Conservation (phyloP, 2,113 vertebrate genomes). For the Pagrus major region DNA sequence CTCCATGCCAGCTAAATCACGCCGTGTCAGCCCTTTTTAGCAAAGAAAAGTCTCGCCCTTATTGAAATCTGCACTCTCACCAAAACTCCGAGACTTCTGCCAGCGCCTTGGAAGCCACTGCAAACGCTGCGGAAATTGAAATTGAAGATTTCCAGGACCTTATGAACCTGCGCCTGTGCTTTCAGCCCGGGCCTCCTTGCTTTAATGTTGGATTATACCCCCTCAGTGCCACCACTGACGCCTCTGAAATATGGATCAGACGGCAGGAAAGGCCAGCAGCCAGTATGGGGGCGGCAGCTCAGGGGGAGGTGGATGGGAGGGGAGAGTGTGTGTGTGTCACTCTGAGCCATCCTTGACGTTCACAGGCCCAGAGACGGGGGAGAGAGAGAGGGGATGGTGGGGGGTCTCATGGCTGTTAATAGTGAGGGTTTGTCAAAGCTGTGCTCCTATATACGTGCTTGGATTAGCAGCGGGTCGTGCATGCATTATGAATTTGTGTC, state of each 20-base stretch:
- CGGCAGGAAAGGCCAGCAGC: slow-evolving; percentile 81
- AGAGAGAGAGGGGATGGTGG: slow-evolving; percentile 29
- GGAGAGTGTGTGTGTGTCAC: slow-evolving; percentile 50
- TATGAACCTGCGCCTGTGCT: slow-evolving; percentile 70
- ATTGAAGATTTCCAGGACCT: slow-evolving; percentile 79
- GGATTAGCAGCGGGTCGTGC: slow-evolving; percentile 42
- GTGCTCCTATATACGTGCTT: slow-evolving; percentile 4
- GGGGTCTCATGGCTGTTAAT: slow-evolving; percentile 65
- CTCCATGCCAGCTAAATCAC: slow-evolving; percentile 24
- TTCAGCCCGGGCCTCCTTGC: slow-evolving; percentile 61
- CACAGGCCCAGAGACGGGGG: slow-evolving; percentile 60
- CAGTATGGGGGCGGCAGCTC: slow-evolving; percentile 76
- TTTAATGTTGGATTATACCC: slow-evolving; percentile 84
- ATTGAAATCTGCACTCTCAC: slow-evolving; percentile 62
- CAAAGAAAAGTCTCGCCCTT: slow-evolving; percentile 32
- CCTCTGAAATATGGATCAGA: slow-evolving; percentile 86
- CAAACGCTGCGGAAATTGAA: slow-evolving; percentile 74
- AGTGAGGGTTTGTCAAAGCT: slow-evolving; percentile 55
- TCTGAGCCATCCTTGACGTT: slow-evolving; percentile 71
- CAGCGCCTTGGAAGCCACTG: slow-evolving; percentile 63
- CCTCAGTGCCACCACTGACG: slow-evolving; percentile 75
- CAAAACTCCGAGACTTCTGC: slow-evolving; percentile 51
- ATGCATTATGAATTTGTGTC: slow-evolving; percentile 14
- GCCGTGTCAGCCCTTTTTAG: slow-evolving; percentile 52
- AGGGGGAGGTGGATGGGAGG: slow-evolving; percentile 50